phyloP scores from a whole-genome alignment of 1,140 invertebrate species.

The Heliothis subflexa region DNA sequence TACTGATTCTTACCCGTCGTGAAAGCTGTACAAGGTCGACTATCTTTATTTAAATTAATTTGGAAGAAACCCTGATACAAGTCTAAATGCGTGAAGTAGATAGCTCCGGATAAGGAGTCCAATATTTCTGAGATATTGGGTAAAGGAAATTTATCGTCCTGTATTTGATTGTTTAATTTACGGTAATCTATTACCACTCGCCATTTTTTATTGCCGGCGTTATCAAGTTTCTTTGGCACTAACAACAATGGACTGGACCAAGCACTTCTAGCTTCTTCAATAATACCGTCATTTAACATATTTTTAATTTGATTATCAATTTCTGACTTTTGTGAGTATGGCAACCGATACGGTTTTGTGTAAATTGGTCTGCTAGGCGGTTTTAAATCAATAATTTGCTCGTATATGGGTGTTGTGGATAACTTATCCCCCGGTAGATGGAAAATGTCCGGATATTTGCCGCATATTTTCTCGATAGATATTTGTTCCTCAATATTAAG shows the following conservation, averaged over 20 bases:
- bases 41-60: not conserved
- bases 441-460: slow-evolving; percentile 10
- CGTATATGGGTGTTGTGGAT: not conserved
- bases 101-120: too few species aligned
- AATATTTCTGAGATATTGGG: too few species aligned
- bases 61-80: not conserved
- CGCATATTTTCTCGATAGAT: not conserved
- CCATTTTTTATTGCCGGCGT: too few species aligned
- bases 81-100: too few species aligned
- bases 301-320: not conserved
- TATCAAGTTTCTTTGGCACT: too few species aligned
- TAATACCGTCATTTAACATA: too few species aligned
- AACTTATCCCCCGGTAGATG: not conserved
- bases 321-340: not conserved
- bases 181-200: not conserved
- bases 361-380: not conserved
- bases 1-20: slow-evolving; percentile 10
- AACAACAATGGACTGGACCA: too few species aligned
- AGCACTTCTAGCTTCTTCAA: too few species aligned
- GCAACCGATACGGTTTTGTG: not conserved
- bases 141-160: not conserved
- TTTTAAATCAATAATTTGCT: not conserved
- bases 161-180: not conserved
- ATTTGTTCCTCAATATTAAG: not conserved
- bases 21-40: slow-evolving; percentile 6